These are phyloP conservation scores for Oophaga sylvatica DNA, from an alignment of 2,797 vertebrate genomes.

Conservation along the genomic window DNA sequence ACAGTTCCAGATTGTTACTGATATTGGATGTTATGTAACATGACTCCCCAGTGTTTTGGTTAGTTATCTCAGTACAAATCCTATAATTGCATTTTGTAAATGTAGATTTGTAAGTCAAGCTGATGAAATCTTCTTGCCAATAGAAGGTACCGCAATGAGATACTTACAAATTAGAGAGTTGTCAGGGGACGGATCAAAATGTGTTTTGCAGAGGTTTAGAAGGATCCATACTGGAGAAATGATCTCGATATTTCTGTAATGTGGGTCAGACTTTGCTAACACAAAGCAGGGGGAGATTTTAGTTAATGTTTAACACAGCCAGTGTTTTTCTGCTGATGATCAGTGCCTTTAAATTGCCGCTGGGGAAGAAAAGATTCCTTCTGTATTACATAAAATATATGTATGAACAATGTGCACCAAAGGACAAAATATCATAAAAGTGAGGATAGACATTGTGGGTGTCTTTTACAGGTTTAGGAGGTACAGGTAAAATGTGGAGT, in stretches of 20 bases:
- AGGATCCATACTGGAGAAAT: conserved; percentile 7
- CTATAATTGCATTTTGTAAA: conserved; percentile 60
- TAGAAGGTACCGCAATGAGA: conserved; percentile 48
- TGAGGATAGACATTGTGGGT: too few relatives aligned
- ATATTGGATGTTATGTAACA: conserved; percentile 52
- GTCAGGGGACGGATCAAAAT: conserved; percentile 50
- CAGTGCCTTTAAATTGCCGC: neutral
- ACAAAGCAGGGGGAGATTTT: neutral
- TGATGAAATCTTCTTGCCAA: conserved; percentile 46
- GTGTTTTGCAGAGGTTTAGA: conserved; percentile 39
- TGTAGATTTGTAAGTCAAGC: conserved; percentile 57
- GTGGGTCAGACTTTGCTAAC: neutral
- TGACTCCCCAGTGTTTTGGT: conserved; percentile 50
- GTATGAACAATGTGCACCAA: neutral
- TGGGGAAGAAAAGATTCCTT: neutral
- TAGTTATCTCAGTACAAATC: conserved; percentile 51
- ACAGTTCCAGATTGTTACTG: neutral
- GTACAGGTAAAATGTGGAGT: too few relatives aligned
- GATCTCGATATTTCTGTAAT: conserved; percentile 10
- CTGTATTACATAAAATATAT: neutral
- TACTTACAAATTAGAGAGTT: conserved; percentile 55
- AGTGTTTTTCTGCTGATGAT: neutral
- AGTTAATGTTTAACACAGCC: neutral
- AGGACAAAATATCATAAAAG: neutral
- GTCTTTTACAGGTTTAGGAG: too few relatives aligned